These are phyloP conservation scores for Pyrochroa serraticornis DNA, from an alignment of 2,888 invertebrate species.

Conservation along the genomic window DNA sequence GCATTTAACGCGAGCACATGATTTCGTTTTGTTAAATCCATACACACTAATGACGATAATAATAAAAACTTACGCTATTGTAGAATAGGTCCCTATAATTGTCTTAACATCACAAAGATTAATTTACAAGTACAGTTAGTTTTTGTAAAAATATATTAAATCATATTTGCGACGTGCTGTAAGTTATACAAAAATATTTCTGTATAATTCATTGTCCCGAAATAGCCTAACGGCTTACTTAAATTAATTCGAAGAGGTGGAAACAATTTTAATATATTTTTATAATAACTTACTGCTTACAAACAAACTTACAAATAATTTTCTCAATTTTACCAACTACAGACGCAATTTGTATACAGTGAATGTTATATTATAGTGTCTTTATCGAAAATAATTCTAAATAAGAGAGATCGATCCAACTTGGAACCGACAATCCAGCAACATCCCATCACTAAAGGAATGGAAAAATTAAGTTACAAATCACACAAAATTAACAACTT, in stretches of 20 bases:
- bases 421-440: no score
- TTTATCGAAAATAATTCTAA: conserved; percentile 15
- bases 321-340: conserved; percentile 5
- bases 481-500: no score
- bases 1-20: conserved; percentile 20
- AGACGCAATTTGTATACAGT: conserved; percentile 22
- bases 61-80: conserved; percentile 41
- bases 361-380: conserved; percentile 22
- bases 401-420: conserved; percentile 13
- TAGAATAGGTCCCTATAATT: conserved; percentile 51
- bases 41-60: conserved; percentile 29
- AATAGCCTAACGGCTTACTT: background rate
- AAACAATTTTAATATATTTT: conserved; percentile 16
- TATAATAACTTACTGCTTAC: conserved; percentile 21
- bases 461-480: no score
- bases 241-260: conserved; percentile 4
- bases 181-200: conserved; percentile 32
- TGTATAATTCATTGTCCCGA: no score
- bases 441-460: no score
- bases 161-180: conserved; percentile 8
- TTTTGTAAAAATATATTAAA: conserved; percentile 30
- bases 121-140: conserved; percentile 29
- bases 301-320: conserved; percentile 27
- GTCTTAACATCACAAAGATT: conserved; percentile 49
- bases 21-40: conserved; percentile 18